Evolutionary conservation across 2,888 invertebrate genomes (phyloP), one percentile per base, ranked within the genome.

Genomic region (Hypomecis atomaria): DNA sequence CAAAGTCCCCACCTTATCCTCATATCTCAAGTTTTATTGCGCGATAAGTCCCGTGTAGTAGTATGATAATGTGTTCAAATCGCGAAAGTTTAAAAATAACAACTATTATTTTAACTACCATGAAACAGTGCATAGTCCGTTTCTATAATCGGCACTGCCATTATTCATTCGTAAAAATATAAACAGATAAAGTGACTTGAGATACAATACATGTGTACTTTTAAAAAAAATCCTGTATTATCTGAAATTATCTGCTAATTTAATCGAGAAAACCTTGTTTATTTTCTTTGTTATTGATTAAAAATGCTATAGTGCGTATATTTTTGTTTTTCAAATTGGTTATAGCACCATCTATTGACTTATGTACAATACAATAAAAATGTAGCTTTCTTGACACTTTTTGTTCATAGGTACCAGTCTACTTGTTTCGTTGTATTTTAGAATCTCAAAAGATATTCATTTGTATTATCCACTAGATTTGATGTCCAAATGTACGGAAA

Each of bases 401-500:
- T 50, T 47, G 11, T 33, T 34, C 1, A 47, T 34, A n/a, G n/a
- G n/a, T n/a, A 9, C 10, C 8, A 33, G 9, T 9, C 23, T 36
- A 37, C 11, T 34, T 34, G 36, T 33, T 34, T 38, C n/a, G 33
- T 40, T 38, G 38, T 57, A 48, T 37, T 47, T 34, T 48, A 54
- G 54, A 54, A 54, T 54, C 54, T 54, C 43, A 54, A 43, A 38
- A 50, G 6, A n/a, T 34, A n/a, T 10, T 34, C 7, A 11, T 50
- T 53, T 37, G 49, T 37, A 11, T 42, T 11, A 42, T 44, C 10
- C 1, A 36, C 13, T 23, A 58, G 33, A 33, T 56, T 38, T 34
- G 33, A 36, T 45, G 34, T 42, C 6, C 42, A 57, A 62, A 62
- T 62, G 52, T 62, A 53, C 56, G 52, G 57, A 57, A 62, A 42